Percentiles rank a stretch among this genome's conserved stretches.
phyloP scores from a whole-genome alignment of 2,888 invertebrate genomes.

The Alloscopus bannaensis region DNA sequence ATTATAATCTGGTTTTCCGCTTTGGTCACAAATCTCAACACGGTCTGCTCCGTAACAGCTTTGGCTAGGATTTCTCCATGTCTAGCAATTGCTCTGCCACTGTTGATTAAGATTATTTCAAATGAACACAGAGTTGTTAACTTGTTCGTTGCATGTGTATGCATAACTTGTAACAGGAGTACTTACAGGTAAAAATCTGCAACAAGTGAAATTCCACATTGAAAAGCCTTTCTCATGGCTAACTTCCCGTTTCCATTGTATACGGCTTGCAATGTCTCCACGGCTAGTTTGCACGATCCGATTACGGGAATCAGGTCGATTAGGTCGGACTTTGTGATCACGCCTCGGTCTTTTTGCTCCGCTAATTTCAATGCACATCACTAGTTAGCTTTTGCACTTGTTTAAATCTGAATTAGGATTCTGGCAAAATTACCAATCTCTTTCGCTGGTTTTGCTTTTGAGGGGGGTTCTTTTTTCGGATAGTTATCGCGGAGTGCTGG shows the following conservation, averaged over 20 bases:
- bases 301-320: conserved; percentile 64
- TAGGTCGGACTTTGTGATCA: conserved; percentile 60
- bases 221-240: conserved; percentile 58
- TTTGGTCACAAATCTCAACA: conserved; percentile 56
- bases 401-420: not conserved
- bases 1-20: conserved; percentile 64
- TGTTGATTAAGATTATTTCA: no score
- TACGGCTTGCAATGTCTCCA: conserved; percentile 53
- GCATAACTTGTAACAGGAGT: not conserved
- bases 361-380: not conserved
- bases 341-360: conserved; percentile 6
- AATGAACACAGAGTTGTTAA: not conserved
- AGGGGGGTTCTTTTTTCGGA: conserved; percentile 9
- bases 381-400: not conserved
- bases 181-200: conserved; percentile 65
- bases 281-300: conserved; percentile 63
- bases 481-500: conserved; percentile 6
- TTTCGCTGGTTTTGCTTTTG: conserved; percentile 25
- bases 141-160: not conserved
- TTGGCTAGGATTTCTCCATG: conserved; percentile 57
- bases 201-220: conserved; percentile 63
- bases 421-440: conserved; percentile 6
- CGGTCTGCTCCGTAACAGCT: conserved; percentile 55
- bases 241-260: conserved; percentile 51
- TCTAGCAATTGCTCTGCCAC: conserved; percentile 60